Evolutionary conservation across 1,140 invertebrate genomes (phyloP).

Genomic region (Eueides isabella): DNA sequence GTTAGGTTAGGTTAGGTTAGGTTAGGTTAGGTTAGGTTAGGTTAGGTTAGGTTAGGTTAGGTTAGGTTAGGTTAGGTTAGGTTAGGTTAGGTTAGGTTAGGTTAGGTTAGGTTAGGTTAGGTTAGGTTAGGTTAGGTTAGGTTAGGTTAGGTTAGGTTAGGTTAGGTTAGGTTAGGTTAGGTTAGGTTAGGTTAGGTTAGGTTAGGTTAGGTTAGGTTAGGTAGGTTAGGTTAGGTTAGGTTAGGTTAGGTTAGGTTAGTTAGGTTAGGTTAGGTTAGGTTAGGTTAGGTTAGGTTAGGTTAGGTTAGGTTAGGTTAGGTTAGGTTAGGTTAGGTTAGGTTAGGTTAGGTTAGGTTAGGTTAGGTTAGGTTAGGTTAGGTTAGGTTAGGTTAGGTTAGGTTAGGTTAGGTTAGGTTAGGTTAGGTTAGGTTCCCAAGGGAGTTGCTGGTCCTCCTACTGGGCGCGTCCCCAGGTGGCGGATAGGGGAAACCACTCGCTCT

Average conservation of each 20-base stretch:
- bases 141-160: constrained; percentile 2
- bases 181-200: constrained; percentile 2
- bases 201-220: too few relatives aligned
- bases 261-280: neutral
- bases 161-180: constrained; percentile 2
- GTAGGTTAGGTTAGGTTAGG: too few relatives aligned
- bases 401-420: too few relatives aligned
- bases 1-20: constrained; percentile 8
- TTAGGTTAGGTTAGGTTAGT: neutral
- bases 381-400: constrained; percentile 41
- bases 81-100: constrained; percentile 2
- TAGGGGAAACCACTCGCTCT: too few relatives aligned
- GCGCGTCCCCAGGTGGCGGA: too few relatives aligned
- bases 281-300: constrained; percentile 16
- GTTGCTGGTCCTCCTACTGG: too few relatives aligned
- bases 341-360: constrained; percentile 17
- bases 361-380: constrained; percentile 28
- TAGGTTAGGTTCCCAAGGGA: too few relatives aligned
- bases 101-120: constrained; percentile 1
- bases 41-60: constrained; percentile 15
- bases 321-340: constrained; percentile 19
- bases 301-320: constrained; percentile 2
- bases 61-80: neutral
- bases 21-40: constrained; percentile 35
- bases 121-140: neutral